These are phyloP conservation scores for Himalopsyche tibetana DNA, from an alignment of 2,888 invertebrate species.

Conservation along the genomic window DNA sequence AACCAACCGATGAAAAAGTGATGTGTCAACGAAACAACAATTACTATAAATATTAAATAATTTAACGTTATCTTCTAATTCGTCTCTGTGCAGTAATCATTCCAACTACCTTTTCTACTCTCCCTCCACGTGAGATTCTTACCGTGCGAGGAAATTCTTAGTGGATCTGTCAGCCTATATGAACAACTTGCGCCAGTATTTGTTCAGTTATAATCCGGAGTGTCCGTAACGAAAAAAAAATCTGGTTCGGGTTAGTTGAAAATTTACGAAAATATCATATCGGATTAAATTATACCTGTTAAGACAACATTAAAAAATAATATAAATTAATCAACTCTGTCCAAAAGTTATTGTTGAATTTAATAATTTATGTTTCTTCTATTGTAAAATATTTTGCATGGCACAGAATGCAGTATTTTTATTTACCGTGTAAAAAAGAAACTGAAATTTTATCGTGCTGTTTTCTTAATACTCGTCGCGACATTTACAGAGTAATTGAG, in stretches of 20 bases:
- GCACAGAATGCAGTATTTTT: no score
- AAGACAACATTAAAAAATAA: neutral
- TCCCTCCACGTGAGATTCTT: conserved; percentile 24
- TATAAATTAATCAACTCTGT: no score
- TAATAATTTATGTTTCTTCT: no score
- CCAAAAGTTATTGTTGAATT: no score
- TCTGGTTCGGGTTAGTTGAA: neutral
- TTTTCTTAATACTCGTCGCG: no score
- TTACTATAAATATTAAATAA: no score
- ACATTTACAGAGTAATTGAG: no score
- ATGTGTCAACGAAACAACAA: no score
- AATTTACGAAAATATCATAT: neutral
- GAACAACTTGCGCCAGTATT: neutral
- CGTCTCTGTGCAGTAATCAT: neutral
- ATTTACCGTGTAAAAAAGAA: no score
- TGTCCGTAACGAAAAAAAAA: neutral
- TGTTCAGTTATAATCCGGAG: neutral
- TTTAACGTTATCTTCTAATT: neutral
- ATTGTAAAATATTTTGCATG: no score
- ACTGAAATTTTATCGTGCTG: no score
- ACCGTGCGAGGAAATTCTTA: neutral
- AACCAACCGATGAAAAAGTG: no score
- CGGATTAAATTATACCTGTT: neutral
- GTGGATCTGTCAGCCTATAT: neutral
- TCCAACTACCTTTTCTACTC: neutral